Conservation (phyloP, 2,797 vertebrate species). For the Melanotaenia pygmaea region DNA sequence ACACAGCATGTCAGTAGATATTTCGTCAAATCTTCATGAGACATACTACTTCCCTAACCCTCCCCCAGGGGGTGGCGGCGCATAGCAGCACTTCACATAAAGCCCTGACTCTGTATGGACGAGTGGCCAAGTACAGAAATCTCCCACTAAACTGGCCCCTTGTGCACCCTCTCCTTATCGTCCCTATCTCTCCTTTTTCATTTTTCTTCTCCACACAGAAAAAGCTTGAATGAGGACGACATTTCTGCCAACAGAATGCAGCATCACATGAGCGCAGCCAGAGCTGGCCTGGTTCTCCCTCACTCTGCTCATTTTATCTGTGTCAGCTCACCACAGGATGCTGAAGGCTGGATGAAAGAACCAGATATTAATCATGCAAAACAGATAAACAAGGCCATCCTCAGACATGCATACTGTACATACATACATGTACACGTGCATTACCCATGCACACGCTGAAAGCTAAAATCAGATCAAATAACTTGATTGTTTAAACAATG, state of each 20-base stretch:
- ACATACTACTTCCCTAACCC: slow-evolving; percentile 39
- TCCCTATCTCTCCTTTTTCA: slow-evolving; percentile 42
- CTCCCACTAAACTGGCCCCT: slow-evolving; percentile 17
- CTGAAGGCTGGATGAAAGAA: slow-evolving; percentile 35
- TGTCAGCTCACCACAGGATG: slow-evolving; percentile 66
- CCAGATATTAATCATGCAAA: slow-evolving; percentile 43
- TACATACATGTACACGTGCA: neutral
- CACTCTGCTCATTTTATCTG: slow-evolving; percentile 40
- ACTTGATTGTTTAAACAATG: slow-evolving; percentile 39
- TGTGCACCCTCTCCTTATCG: slow-evolving; percentile 30
- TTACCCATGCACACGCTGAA: neutral
- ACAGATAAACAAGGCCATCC: slow-evolving; percentile 24
- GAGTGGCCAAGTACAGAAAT: slow-evolving; percentile 52
- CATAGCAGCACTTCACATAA: slow-evolving; percentile 42
- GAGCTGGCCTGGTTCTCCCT: slow-evolving; percentile 29
- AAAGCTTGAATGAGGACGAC: slow-evolving; percentile 51
- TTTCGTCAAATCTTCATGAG: slow-evolving; percentile 67
- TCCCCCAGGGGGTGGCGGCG: slow-evolving; percentile 56
- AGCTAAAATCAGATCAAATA: slow-evolving; percentile 24
- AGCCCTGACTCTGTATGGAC: slow-evolving; percentile 35
- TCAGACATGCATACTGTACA: neutral
- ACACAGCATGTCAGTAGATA: slow-evolving; percentile 70
- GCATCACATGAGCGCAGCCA: slow-evolving; percentile 12
- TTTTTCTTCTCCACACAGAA: slow-evolving; percentile 40
- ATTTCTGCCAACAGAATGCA: slow-evolving; percentile 42